phyloP scores from a whole-genome alignment of 2,113 vertebrate genomes.

The Clarias batrachus region DNA sequence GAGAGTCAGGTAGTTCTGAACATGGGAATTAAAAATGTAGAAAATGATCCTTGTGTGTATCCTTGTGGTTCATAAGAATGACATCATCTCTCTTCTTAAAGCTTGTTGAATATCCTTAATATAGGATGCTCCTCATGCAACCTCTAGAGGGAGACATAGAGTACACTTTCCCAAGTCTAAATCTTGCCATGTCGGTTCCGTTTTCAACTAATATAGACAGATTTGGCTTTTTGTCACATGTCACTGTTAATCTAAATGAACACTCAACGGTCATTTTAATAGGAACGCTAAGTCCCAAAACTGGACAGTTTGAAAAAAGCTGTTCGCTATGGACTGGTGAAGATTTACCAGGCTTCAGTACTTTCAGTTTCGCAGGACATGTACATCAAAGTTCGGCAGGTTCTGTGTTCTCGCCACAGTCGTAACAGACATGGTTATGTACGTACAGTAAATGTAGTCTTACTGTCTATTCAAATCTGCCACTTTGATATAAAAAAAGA shows the following conservation, averaged over 20 bases:
- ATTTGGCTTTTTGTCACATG: background rate
- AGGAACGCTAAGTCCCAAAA: background rate
- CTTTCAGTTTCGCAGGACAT: background rate
- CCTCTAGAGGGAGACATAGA: slow-evolving; percentile 13
- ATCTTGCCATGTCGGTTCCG: background rate
- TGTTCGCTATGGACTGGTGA: background rate
- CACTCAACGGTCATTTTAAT: background rate
- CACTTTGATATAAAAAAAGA: no score
- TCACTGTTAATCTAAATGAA: background rate
- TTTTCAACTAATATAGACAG: background rate
- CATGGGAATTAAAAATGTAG: background rate
- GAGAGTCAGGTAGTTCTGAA: background rate
- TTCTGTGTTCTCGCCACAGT: no score
- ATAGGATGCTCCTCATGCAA: background rate
- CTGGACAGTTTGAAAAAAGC: background rate
- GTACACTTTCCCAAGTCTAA: background rate
- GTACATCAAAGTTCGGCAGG: no score
- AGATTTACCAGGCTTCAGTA: background rate
- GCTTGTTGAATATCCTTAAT: background rate
- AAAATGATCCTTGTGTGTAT: no score
- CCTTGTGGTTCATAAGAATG: background rate
- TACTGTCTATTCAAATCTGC: no score
- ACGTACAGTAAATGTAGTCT: no score
- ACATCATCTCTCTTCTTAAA: background rate
- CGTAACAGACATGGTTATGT: no score